phyloP scores from a whole-genome alignment of 2,797 vertebrate genomes.

The Linurgus olivaceus region DNA sequence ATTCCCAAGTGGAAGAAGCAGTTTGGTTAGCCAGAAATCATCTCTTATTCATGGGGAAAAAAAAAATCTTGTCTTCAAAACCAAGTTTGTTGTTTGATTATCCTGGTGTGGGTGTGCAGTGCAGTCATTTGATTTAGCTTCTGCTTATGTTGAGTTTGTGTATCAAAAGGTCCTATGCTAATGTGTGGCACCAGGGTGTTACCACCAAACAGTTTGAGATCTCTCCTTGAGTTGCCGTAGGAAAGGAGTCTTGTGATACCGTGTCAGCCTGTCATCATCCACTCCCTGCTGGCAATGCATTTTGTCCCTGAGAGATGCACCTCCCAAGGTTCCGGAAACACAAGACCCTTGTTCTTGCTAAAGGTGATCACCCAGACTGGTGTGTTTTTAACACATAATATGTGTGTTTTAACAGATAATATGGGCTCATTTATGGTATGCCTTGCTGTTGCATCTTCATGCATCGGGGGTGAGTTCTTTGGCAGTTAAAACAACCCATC shows the following conservation, averaged over 20 bases:
- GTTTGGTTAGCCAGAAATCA: slow-evolving; percentile 2
- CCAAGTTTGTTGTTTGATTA: neutral
- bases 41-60: neutral
- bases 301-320: neutral
- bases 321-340: neutral
- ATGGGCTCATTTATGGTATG: rapidly evolving
- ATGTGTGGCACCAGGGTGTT: neutral
- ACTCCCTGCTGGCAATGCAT: neutral
- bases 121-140: neutral
- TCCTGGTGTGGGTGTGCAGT: neutral
- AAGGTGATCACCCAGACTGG: neutral
- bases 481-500: neutral
- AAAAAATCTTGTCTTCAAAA: neutral
- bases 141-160: neutral
- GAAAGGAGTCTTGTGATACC: neutral
- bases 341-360: neutral
- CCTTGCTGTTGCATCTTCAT: neutral
- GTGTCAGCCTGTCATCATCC: neutral
- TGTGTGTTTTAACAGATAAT: neutral
- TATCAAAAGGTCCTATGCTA: neutral
- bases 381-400: neutral
- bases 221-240: neutral
- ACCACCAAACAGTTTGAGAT: neutral
- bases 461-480: neutral
- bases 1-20: neutral